Base-by-base conservation (phyloP, 2,888 invertebrate species). In the Nymphalis c-album region DNA sequence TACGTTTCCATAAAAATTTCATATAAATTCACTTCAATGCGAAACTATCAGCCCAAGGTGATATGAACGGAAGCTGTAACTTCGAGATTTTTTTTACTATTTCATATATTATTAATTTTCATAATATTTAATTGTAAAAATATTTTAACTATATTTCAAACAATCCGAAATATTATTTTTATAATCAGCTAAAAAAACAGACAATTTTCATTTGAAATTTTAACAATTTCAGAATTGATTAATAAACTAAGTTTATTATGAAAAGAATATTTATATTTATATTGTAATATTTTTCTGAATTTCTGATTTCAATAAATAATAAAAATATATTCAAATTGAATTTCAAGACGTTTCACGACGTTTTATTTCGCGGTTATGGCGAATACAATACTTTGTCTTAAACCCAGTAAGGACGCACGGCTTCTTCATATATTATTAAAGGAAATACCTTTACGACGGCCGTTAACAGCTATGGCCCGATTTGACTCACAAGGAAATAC, bases 1-100 rank as follows among this genome's bases (percentile, higher is more conserved):
- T 85, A 85, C 83, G 85, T 80, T 76, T 80, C 81, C 80, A 83
- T 84, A 82, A 82, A 84, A 83, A 76, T 79, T 75, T 78, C 77
- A 78, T 77, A 80, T 82, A 80, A 79, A 68, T 71, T 63, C 60
- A 55, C 62, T 63, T 60, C 63, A 67, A 65, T 69, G 68, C 72
- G 70, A 68, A 71, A 70, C 68, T 70, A 70, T 71, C 69, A 61
- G 45, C 61, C 65, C 67, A 74, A 73, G 73, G 76, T 68, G 66
- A 68, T 65, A 71, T 64, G 31, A 65, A 53, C 40, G 57, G 57
- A 57, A 40, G 40, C 7, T 57, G 18, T 57, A 18, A 53, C 10
- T 53, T 57, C 40, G 26, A 18, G 8, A 48, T 40, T 18, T 18
- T 40, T 40, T 18, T 18, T 40, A 7, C 26, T 55, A 17, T 13